Evolutionary conservation across 2,888 invertebrate genomes (phyloP).

Genomic region (Epirrita christyi): DNA sequence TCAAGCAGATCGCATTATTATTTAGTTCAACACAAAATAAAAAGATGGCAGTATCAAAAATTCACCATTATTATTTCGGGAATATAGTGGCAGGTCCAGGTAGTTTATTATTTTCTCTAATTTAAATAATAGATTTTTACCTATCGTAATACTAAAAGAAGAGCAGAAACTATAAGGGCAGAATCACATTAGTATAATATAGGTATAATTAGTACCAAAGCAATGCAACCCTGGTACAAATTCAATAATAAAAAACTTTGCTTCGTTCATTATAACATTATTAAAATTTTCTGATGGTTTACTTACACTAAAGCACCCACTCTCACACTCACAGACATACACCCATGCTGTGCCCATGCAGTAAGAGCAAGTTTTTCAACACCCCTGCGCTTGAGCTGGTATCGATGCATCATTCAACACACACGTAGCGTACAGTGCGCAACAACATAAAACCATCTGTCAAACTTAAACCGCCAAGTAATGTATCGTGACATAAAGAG

Average conservation of each 20-base stretch:
- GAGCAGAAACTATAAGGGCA: too few species aligned
- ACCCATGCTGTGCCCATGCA: too few species aligned
- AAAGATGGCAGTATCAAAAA: slow-evolving; percentile 9
- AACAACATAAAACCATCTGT: slow-evolving; percentile 5
- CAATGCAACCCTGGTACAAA: too few species aligned
- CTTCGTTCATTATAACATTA: neutral
- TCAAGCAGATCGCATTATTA: neutral
- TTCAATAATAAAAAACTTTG: neutral
- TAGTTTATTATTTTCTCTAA: too few species aligned
- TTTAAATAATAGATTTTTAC: too few species aligned
- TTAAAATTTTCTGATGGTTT: slow-evolving; percentile 4
- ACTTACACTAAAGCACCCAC: too few species aligned
- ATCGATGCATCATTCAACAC: slow-evolving; percentile 46
- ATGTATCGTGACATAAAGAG: slow-evolving; percentile 15
- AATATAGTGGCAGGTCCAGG: too few species aligned
- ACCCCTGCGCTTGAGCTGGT: slow-evolving; percentile 52
- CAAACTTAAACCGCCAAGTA: slow-evolving; percentile 32
- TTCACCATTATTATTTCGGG: too few species aligned
- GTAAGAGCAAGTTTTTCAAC: slow-evolving; percentile 38
- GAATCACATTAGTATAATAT: too few species aligned
- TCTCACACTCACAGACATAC: slow-evolving; percentile 46
- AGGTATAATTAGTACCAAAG: too few species aligned
- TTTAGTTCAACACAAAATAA: neutral
- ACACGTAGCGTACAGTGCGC: slow-evolving; percentile 32
- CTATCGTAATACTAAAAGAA: too few species aligned